Evolutionary conservation across 2,797 vertebrate species (phyloP), one percentile per base, ranked within the genome.

Genomic region (Myioborus miniatus): DNA sequence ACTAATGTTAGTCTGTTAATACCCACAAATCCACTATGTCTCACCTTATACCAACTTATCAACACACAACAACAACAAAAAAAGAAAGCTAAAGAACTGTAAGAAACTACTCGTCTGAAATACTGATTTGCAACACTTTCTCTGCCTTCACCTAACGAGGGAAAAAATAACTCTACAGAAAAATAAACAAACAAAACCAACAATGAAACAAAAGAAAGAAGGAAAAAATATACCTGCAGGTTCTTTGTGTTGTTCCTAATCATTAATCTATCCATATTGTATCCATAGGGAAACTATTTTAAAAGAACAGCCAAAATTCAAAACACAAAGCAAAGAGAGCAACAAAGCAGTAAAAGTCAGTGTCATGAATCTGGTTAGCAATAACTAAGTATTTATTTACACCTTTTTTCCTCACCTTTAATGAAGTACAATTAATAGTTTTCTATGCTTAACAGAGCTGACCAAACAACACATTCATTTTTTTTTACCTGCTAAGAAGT

Each of bases 1-100:
- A 56, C 75, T 91, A 85, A 93, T 15, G 14, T 75, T 87, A 90
- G 72, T 15, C 82, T 76, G 65, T 36, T 88, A 96, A 88, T 89
- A 22, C 62, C 37, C n/a, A 78, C 79, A 93, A 88, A 96, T 88
- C 65, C 69, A 60, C 27, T 32, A 49, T 1, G 1, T 39, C 67
- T 93, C 59, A 71, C 43, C 50, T 81, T 44, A 76, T 49, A 83
- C 15, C 32, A 91, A 47, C 23, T 93, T 83, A 86, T 32, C 23
- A 72, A 52, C 39, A 55, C 27, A 53, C 15, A 74, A 24, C 22
- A 47, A 36, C 11, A 56, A 56, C 44, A 13, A 39, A 47, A 44
- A 44, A 50, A 34, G 26, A 74, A 62, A 68, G 8, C 46, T 67
- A 18, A 68, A 91, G 34, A 76, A 71, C 37, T 27, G 5, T 30